A percentile compares a stretch with the other conserved stretches of the same genome.
Conservation (phyloP, 1,140 invertebrate genomes). For the Hylaeus anthracinus region DNA sequence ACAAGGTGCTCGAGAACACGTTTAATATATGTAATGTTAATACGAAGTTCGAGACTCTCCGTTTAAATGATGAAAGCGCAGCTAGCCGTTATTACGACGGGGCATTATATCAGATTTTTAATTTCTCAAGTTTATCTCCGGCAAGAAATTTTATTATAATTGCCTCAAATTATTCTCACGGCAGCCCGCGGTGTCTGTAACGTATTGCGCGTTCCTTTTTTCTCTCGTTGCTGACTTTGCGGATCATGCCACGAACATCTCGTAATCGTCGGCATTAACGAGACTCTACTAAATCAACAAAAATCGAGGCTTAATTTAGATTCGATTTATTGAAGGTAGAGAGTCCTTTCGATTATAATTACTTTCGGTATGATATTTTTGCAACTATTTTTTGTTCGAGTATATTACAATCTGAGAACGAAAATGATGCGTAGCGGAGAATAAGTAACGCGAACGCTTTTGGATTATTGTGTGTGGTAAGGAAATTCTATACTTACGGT, state of each 20-base stretch:
- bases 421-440: too few relatives aligned
- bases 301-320: neutral
- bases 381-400: too few relatives aligned
- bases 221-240: neutral
- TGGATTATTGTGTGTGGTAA: too few relatives aligned
- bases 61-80: conserved; percentile 22
- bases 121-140: conserved; percentile 18
- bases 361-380: too few relatives aligned
- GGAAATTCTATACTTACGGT: too few relatives aligned
- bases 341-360: too few relatives aligned
- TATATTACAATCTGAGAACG: too few relatives aligned
- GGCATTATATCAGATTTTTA: conserved; percentile 44
- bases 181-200: neutral
- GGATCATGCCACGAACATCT: neutral
- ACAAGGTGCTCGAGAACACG: neutral
- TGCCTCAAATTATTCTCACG: conserved; percentile 36
- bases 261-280: conserved; percentile 4
- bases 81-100: conserved; percentile 32
- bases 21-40: conserved; percentile 8
- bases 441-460: too few relatives aligned
- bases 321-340: too few relatives aligned
- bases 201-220: neutral
- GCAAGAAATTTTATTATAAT: conserved; percentile 36
- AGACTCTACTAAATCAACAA: neutral
- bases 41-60: conserved; percentile 16